Percentiles rank a stretch among this genome's conserved stretches.
phyloP scores from a whole-genome alignment of 1,140 invertebrate species.

The Drosophila carrolli region DNA sequence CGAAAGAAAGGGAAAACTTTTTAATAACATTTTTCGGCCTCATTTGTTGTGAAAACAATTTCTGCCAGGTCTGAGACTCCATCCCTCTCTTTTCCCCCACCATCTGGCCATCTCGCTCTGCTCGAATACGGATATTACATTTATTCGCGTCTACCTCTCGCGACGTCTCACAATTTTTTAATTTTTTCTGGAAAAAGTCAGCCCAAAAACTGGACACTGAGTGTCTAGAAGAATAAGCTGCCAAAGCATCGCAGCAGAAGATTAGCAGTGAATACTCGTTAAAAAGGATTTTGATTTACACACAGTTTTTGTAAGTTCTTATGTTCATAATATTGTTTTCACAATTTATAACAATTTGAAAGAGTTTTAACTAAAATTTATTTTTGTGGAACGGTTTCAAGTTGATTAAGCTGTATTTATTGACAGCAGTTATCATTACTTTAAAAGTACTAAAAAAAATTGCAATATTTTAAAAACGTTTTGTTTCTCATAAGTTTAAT shows the following conservation, averaged over 20 bases:
- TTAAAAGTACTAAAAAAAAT: too few species aligned
- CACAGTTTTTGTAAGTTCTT: background rate
- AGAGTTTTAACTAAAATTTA: too few species aligned
- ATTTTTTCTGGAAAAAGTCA: constrained; percentile 53
- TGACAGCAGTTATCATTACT: too few species aligned
- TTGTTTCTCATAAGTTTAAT: too few species aligned
- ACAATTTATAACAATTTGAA: too few species aligned
- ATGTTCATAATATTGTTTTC: too few species aligned
- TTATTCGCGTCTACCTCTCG: constrained; percentile 77
- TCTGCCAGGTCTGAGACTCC: constrained; percentile 48
- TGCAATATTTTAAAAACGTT: too few species aligned
- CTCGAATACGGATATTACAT: constrained; percentile 73
- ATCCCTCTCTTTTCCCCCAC: constrained; percentile 9
- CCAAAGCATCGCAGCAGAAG: constrained; percentile 31
- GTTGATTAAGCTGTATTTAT: too few species aligned
- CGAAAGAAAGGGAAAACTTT: constrained; percentile 76
- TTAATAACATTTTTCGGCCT: constrained; percentile 83
- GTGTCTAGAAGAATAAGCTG: constrained; percentile 16
- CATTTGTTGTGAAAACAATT: constrained; percentile 83
- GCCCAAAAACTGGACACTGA: constrained; percentile 27
- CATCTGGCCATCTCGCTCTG: background rate
- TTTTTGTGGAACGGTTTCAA: too few species aligned
- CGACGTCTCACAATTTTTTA: constrained; percentile 51
- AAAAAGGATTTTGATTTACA: background rate
- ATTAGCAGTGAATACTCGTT: constrained; percentile 5